Base-by-base conservation (phyloP, 2,797 vertebrate species). In the Hemibagrus guttatus region DNA sequence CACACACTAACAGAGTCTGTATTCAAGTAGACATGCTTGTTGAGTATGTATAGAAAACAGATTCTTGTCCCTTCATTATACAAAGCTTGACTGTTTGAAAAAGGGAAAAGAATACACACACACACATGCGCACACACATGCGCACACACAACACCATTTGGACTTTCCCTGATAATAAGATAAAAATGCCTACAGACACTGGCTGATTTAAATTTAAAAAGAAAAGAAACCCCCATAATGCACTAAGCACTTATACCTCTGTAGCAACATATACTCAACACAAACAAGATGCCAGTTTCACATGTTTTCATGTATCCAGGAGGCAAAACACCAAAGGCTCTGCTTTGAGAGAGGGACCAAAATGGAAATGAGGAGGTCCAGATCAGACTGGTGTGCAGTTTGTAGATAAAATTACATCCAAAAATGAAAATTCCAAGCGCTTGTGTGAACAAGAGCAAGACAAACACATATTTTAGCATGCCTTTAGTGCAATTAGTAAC, bases 1-100 rank as follows among this genome's bases (percentile, higher is more conserved):
- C 23, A 63, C 61, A 64, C 58, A 49, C 54, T 28, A 21, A 59
- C 52, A 80, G 31, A 49, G 58, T 81, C 79, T 82, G n/a, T 63
- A 13, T 74, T 75, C 58, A 76, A 28, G 72, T 58, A 56, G 72
- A 87, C 81, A 87, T 56, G 69, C 59, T 76, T 87, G 81, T 76
- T 28, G 35, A 61, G 28, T 76, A 39, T 87, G 49, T 31, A 75
- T 63, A 76, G 46, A 66, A 63, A 83, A 75, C 59, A 83, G 79
- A 75, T 83, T 76, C 49, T 58, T 87, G 59, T 58, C 49, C 5
- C 17, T 68, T 78, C 49, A 35, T 21, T 87, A 52, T 58, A 46
- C 49, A 78, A 84, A 58, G 31, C 46, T 46, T 87, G 71, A 11
- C 46, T 66, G 72, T 74, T 61, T 35, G n/a, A 64, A 84, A 42